Evolutionary conservation across 2,113 vertebrate genomes (phyloP), one percentile per base, ranked within the genome.

Genomic region (Acrocephalus kingi): DNA sequence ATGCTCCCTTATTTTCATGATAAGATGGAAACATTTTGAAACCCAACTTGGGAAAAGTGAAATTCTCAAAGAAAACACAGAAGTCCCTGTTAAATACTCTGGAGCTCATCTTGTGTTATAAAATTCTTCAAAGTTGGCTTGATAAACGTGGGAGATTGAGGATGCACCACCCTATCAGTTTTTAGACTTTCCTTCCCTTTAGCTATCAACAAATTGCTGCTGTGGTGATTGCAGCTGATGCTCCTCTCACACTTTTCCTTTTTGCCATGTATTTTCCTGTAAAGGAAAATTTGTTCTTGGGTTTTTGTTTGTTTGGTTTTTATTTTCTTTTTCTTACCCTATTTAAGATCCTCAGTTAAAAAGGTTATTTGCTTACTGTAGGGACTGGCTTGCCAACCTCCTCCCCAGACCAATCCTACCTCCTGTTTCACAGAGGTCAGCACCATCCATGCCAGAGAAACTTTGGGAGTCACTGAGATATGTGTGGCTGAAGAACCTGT

Each of bases 21-120:
- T 92, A 72, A 55, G 15, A 68, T 87, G 41, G 49, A 89, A 77
- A 69, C 15, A 10, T 71, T 77, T 51, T 71, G 63, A 84, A 94
- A 86, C 35, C 35, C 24, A 55, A 27, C 17, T 46, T 0, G 2
- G 68, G 66, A 67, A 66, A 81, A 69, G 46, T 58, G 39, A 71
- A 90, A 75, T 80, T 74, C 56, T 71, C 30, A 63, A 83, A 71
- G 66, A 84, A 84, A 89, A 49, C 33, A 37, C 17, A n/a, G 15
- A 81, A 88, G n/a, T 78, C 84, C n/a, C 72, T 74, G 21, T 74
- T 77, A 89, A 87, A 59, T 51, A 13, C 18, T 85, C 62, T 35
- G 41, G 46, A 85, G 13, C 5, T 69, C 2, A 1, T 23, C 10
- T 72, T 27, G 41, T 0, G 0, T 72, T 78, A 13, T 8, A 75